Evolutionary conservation across 2,797 vertebrate species (phyloP), one percentile per base, ranked within the genome.

Genomic region (Parotocinclus haroldoi): DNA sequence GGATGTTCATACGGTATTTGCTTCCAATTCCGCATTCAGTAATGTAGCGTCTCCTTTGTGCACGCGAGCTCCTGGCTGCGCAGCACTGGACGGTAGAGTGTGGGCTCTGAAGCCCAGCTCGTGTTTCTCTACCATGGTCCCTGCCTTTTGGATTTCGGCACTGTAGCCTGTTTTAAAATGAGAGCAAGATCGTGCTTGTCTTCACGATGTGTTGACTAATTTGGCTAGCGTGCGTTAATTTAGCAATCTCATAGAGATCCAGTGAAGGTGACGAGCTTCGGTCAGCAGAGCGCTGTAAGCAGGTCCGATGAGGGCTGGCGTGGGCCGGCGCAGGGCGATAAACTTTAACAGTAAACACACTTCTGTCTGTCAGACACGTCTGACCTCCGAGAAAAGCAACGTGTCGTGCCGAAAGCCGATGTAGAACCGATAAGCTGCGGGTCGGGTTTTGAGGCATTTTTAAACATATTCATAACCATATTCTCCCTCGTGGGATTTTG

Each of bases 11-110:
- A 27, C 27, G 27, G 73, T 69, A 58, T 76, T 69, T 56, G 82
- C 71, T 76, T 57, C 7, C 54, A 59, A 27, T 73, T 64, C 73
- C 48, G 72, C 68, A 78, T 76, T 74, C 52, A 67, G 51, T 37
- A 64, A 53, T 74, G 67, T 60, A 57, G 69, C 75, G 80, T 80
- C 74, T 80, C 74, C 80, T 80, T 80, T 84, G 78, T 82, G 81
- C 65, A 70, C 0, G 1, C 1, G 27, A 66, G 72, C 57, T 77
- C 65, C 51, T 46, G 75, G 69, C 77, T 74, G 79, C 78, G 82
- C 82, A 75, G 73, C 66, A 76, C 79, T 74, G 71, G 73, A 72
- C 74, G 74, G 72, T 76, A 79, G 75, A 52, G 37, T 42, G 52
- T 75, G 40, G 65, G 56, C 58, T 80, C 57, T 50, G 57, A 61